Conservation (phyloP, 2,797 vertebrate genomes). For the Intellagama lesueurii region DNA sequence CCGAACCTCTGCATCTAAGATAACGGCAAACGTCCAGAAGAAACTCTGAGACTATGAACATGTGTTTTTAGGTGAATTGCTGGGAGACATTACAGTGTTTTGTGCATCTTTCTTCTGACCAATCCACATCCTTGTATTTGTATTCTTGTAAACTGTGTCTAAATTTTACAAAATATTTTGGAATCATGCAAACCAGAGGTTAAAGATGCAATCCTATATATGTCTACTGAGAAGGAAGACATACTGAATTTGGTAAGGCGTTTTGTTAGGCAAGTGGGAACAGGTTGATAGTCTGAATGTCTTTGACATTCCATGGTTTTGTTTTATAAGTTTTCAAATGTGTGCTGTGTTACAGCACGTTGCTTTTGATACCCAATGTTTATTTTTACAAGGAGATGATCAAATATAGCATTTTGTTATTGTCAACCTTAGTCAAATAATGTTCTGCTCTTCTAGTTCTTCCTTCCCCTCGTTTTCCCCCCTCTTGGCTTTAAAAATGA, state of each 20-base stretch:
- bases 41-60: neutral
- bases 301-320: conserved; percentile 11
- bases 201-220: neutral
- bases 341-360: neutral
- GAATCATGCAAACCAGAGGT: neutral
- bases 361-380: conserved; percentile 43
- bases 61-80: neutral
- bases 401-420: conserved; percentile 16
- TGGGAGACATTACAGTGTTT: neutral
- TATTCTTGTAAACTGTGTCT: neutral
- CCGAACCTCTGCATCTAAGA: neutral
- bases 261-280: neutral
- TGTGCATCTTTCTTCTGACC: neutral
- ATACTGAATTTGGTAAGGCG: neutral
- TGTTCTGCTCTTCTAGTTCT: conserved; percentile 31
- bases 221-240: neutral
- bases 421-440: conserved; percentile 9
- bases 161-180: conserved; percentile 12
- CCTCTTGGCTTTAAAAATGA: conserved; percentile 36
- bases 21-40: neutral
- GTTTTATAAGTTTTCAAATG: conserved; percentile 43
- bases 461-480: neutral
- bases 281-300: conserved; percentile 3
- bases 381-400: conserved; percentile 30
- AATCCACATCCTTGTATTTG: neutral